A percentile compares a stretch with the other conserved stretches of the same genome.
Evolutionary conservation across 2,888 invertebrate species (phyloP).

Genomic region (Lasioglossum lativentre): DNA sequence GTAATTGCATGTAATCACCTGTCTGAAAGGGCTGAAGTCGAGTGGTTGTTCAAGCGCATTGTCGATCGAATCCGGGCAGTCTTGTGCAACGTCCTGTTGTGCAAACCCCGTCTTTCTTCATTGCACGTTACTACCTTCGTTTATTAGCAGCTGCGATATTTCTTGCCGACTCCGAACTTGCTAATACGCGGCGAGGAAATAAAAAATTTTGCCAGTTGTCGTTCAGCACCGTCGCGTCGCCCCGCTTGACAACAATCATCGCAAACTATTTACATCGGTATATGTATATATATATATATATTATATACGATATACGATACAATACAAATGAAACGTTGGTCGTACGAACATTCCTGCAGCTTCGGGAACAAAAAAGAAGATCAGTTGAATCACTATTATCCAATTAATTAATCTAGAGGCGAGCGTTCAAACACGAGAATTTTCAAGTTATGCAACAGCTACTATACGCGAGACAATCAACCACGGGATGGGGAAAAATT

Average conservation of each 20-base stretch:
- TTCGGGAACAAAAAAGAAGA: not conserved
- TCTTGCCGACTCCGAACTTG: not conserved
- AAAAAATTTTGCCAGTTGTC: not conserved
- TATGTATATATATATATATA: too few species aligned
- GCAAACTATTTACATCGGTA: not conserved
- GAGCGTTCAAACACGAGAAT: slow-evolving; percentile 13
- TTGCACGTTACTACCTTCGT: not conserved
- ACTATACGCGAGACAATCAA: not conserved
- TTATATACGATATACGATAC: too few species aligned
- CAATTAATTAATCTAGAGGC: slow-evolving; percentile 3
- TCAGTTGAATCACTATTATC: slow-evolving; percentile 1
- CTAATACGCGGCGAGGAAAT: not conserved
- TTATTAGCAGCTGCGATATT: not conserved
- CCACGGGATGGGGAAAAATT: not conserved
- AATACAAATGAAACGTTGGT: not conserved
- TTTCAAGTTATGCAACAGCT: slow-evolving; percentile 14
- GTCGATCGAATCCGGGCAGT: slow-evolving; percentile 42
- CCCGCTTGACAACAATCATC: not conserved
- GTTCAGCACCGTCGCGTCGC: too few species aligned
- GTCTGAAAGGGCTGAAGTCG: slow-evolving; percentile 38
- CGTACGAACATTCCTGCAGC: not conserved
- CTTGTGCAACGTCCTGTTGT: slow-evolving; percentile 48
- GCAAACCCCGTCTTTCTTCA: slow-evolving; percentile 22
- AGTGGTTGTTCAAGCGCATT: slow-evolving; percentile 26
- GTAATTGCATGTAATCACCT: slow-evolving; percentile 32